These are phyloP conservation scores for Diorhabda sublineata DNA, from an alignment of 1,140 invertebrate genomes.

Conservation along the genomic window DNA sequence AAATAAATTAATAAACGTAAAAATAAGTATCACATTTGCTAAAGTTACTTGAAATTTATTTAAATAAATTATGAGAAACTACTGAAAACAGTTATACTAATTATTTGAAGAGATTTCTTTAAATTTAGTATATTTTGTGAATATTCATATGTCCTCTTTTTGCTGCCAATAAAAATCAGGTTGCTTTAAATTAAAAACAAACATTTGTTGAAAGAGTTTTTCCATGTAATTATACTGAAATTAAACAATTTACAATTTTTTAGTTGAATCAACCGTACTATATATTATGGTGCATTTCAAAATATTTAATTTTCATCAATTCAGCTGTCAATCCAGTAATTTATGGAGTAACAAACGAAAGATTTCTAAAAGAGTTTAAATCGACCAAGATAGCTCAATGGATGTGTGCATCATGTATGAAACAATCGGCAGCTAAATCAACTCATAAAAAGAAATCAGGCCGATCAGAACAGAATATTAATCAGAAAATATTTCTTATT, in stretches of 20 bases:
- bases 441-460: slow-evolving; percentile 1
- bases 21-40: too few relatives aligned
- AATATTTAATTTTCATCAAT: slow-evolving; percentile 65
- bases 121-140: too few relatives aligned
- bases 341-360: slow-evolving; percentile 67
- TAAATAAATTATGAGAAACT: too few relatives aligned
- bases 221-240: too few relatives aligned
- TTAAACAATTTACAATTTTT: not conserved
- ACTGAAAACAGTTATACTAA: too few relatives aligned
- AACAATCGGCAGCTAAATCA: not conserved
- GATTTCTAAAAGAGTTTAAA: slow-evolving; percentile 57
- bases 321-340: slow-evolving; percentile 70
- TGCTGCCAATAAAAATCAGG: too few relatives aligned
- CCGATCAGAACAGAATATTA: slow-evolving; percentile 5
- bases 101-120: too few relatives aligned
- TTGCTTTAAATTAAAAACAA: too few relatives aligned
- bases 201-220: too few relatives aligned
- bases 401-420: not conserved
- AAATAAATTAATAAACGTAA: too few relatives aligned
- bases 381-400: slow-evolving; percentile 20
- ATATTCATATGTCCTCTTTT: too few relatives aligned
- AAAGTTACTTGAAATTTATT: too few relatives aligned
- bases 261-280: slow-evolving; percentile 3
- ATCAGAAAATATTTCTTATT: slow-evolving; percentile 16
- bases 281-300: slow-evolving; percentile 59